A percentile compares a stretch with the other conserved stretches of the same genome.
Conservation (phyloP, 2,888 invertebrate genomes). For the Cantharis nigra region DNA sequence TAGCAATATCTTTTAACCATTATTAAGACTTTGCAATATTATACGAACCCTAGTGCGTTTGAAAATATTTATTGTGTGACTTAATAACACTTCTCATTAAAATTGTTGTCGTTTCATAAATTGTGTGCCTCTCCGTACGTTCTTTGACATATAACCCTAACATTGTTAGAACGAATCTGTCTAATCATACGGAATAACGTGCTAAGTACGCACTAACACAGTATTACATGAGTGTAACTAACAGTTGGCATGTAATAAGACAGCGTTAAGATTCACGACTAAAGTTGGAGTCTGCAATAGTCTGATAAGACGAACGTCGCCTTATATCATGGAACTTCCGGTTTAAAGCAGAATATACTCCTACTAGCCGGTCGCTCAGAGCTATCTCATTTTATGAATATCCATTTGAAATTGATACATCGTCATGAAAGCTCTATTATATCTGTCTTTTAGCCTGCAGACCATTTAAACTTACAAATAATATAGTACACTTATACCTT, state of each 20-base stretch:
- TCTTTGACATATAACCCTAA: conserved; percentile 52
- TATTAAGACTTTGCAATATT: not conserved
- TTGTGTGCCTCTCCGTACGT: conserved; percentile 42
- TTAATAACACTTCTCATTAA: conserved; percentile 43
- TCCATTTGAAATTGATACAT: conserved; percentile 34
- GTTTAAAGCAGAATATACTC: conserved; percentile 31
- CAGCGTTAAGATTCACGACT: conserved; percentile 39
- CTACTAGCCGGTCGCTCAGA: conserved; percentile 27
- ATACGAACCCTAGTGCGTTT: not conserved
- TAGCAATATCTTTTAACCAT: not conserved
- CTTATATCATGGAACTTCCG: conserved; percentile 34
- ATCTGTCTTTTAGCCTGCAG: conserved; percentile 17
- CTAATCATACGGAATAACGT: conserved; percentile 55
- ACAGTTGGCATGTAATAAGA: conserved; percentile 45
- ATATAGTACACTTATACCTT: not conserved
- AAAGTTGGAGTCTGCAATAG: conserved; percentile 38
- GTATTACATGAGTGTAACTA: conserved; percentile 50
- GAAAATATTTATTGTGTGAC: not conserved
- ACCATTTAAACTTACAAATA: conserved; percentile 2
- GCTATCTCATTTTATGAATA: conserved; percentile 39
- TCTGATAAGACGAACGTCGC: conserved; percentile 38
- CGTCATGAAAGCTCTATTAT: conserved; percentile 26
- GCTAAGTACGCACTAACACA: conserved; percentile 54
- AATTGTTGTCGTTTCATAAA: conserved; percentile 44
- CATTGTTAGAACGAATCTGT: conserved; percentile 54